Base-by-base conservation (phyloP, 2,888 invertebrate species). In the Polymixis lichenea region DNA sequence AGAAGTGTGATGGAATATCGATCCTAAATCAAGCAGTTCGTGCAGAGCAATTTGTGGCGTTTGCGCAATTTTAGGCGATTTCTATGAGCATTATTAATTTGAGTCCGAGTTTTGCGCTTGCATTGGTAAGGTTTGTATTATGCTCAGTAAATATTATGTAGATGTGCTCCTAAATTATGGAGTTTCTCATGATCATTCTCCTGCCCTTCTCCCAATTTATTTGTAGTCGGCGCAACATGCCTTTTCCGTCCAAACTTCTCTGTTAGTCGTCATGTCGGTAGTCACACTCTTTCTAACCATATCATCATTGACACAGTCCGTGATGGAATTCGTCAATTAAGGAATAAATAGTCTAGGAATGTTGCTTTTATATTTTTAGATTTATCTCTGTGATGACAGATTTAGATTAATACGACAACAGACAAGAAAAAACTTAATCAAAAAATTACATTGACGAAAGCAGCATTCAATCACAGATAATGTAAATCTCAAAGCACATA, bases 1-100 rank as follows among this genome's bases (percentile, higher is more conserved):
- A 71, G 64, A 64, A 75, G 70, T 82, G 70, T 70, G 43, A 76
- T 76, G 15, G 68, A 66, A 66, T 73, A 72, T 61, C 56, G 60
- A n/a, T 77, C 53, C 65, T 60, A 60, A 77, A 77, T 69, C 55
- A 68, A 61, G 38, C 28, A 19, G 43, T 46, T 78, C 46, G 51
- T 53, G 74, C 19, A 17, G 55, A 22, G 32, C 22, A 32, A 58
- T 65, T 46, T 38, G 43, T 13, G 56, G 15, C 13, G n/a, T 43
- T 66, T 53, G 17, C 56, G 55, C 32, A 62, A 56, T 51, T 38
- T 15, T 22, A 43, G 3, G 28, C 38, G n/a, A 32, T 64, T 19
- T 58, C 8, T 22, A 22, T 22, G 22, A 28, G 43, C n/a, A 32
- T 32, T 19, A 56, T 32, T 5, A 46, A 46, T 46, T 46, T 13